These are phyloP conservation scores for Drosophila birchii DNA, from an alignment of 2,888 invertebrate species.

Conservation along the genomic window DNA sequence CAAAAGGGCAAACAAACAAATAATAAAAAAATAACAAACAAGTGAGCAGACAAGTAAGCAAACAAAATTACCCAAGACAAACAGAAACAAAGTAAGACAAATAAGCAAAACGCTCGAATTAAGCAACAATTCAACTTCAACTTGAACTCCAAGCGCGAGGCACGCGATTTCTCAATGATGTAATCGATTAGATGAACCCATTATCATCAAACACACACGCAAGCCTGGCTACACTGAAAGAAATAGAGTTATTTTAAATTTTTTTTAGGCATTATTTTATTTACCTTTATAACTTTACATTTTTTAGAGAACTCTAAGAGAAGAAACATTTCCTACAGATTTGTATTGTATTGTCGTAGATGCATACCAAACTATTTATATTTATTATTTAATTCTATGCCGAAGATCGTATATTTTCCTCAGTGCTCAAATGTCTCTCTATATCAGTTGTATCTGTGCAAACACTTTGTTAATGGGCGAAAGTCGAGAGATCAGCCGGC, in stretches of 20 bases:
- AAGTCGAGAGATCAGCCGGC: conserved; percentile 36
- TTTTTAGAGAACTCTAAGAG: neutral
- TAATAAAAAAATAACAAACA: conserved; percentile 27
- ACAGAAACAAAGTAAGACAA: conserved; percentile 39
- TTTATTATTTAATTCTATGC: neutral
- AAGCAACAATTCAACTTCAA: conserved; percentile 72
- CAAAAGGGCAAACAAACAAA: conserved; percentile 32
- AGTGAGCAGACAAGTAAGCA: conserved; percentile 32
- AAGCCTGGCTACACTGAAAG: conserved; percentile 12
- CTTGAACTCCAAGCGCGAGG: conserved; percentile 58
- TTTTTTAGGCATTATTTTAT: no score
- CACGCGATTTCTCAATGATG: conserved; percentile 64
- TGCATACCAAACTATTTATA: neutral
- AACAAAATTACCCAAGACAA: conserved; percentile 52
- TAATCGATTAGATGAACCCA: conserved; percentile 61
- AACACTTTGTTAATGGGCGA: conserved; percentile 42
- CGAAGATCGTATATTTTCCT: neutral
- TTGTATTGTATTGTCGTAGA: neutral
- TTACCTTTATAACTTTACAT: no score
- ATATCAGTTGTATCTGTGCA: conserved; percentile 10
- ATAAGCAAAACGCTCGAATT: conserved; percentile 60
- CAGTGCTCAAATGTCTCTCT: conserved; percentile 4
- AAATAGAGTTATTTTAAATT: neutral
- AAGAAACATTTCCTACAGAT: neutral
- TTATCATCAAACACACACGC: conserved; percentile 35